Percentiles rank a stretch among this genome's conserved stretches.
Conservation (phyloP, 1,140 invertebrate species). For the Lamellibrachia luymesi region DNA sequence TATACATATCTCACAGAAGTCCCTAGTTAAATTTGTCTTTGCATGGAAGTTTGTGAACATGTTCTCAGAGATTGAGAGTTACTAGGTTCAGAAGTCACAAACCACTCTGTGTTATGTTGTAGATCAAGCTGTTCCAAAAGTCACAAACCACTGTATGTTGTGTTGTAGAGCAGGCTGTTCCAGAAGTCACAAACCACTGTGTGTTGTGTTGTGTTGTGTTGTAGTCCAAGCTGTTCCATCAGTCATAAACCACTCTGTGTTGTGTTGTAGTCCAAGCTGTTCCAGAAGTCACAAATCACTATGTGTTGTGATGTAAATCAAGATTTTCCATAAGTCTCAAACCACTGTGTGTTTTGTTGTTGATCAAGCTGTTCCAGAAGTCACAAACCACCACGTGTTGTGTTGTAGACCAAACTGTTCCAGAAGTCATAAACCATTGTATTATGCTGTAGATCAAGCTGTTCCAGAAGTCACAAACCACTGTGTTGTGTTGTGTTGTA, state of each 20-base stretch:
- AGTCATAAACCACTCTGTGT: not conserved
- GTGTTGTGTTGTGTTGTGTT: not conserved
- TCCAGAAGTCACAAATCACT: not conserved
- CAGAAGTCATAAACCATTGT: not conserved
- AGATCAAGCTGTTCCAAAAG: conserved; percentile 61
- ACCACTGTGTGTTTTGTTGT: not conserved
- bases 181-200: not conserved
- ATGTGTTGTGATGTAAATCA: conserved; percentile 50
- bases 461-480: conserved; percentile 34
- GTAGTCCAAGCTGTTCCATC: conserved; percentile 65
- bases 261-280: conserved; percentile 61
- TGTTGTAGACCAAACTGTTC: conserved; percentile 61
- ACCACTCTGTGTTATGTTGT: not conserved
- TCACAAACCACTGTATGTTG: not conserved
- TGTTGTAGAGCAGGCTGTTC: conserved; percentile 61
- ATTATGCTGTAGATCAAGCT: conserved; percentile 59
- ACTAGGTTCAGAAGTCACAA: not conserved
- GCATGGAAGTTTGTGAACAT: no score
- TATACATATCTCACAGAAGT: no score
- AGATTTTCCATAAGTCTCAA: conserved; percentile 61
- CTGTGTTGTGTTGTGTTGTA: conserved; percentile 23
- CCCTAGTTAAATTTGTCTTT: no score
- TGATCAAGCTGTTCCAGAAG: conserved; percentile 61
- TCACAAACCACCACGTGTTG: not conserved
- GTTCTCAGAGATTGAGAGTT: no score